Conservation (phyloP, 64 coral and sea anemone genomes). For the Orbicella faveolata region DNA sequence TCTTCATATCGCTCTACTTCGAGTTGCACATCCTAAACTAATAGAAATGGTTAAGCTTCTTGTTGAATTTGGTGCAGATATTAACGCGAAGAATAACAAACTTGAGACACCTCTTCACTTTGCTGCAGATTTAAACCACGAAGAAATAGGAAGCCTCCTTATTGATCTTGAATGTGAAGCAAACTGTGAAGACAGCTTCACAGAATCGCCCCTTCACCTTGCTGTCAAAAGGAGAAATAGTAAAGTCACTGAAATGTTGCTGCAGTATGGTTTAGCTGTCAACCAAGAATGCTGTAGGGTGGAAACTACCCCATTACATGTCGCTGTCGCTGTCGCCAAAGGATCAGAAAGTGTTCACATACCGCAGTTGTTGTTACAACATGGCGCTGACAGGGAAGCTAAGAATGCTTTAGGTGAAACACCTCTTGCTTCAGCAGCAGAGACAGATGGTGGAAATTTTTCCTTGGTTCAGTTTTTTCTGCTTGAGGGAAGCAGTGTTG, state of each 20-base stretch:
- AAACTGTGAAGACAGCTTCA: background rate
- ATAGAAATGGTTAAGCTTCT: conserved; percentile 23
- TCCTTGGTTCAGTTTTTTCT: background rate
- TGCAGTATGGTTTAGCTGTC: background rate
- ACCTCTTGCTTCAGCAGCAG: background rate
- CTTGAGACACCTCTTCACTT: background rate
- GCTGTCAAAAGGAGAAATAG: background rate
- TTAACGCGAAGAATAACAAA: conserved; percentile 3
- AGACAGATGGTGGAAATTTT: no score
- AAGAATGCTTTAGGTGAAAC: background rate
- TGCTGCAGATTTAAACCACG: background rate
- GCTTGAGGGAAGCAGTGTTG: background rate
- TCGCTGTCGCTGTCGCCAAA: background rate
- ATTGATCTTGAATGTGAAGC: background rate
- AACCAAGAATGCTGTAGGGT: background rate
- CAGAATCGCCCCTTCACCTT: background rate
- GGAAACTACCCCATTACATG: background rate
- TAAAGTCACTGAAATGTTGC: conserved; percentile 20
- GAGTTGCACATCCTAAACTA: background rate
- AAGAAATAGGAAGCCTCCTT: background rate
- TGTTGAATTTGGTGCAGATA: conserved; percentile 8
- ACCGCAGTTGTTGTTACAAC: background rate
- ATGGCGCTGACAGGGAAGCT: background rate
- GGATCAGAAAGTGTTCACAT: background rate
- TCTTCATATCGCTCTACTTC: background rate